phyloP scores from a whole-genome alignment of 2,113 vertebrate genomes.

The Anhinga anhinga region DNA sequence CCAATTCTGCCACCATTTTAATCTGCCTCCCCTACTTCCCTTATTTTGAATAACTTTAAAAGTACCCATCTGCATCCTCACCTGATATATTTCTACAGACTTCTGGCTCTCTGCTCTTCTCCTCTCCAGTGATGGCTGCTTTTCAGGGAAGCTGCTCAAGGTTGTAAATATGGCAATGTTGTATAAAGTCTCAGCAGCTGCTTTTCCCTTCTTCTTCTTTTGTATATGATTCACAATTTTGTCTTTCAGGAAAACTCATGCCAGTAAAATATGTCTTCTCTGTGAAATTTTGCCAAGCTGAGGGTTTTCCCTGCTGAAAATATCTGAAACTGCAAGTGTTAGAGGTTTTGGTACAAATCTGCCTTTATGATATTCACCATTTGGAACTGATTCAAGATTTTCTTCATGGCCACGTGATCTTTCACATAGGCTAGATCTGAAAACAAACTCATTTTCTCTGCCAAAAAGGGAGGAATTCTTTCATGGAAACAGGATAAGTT shows the following conservation, averaged over 20 bases:
- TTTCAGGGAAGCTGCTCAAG: not conserved
- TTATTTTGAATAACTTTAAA: not conserved
- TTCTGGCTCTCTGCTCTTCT: not conserved
- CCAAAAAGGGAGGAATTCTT: constrained; percentile 34
- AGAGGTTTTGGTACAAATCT: constrained; percentile 50
- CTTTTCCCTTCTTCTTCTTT: not conserved
- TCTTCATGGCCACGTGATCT: constrained; percentile 26
- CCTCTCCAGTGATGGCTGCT: not conserved
- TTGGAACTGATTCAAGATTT: not conserved
- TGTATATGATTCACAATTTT: constrained; percentile 12
- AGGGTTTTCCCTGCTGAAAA: constrained; percentile 45
- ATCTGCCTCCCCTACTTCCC: not conserved
- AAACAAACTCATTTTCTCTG: not conserved
- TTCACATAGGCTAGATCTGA: constrained; percentile 15
- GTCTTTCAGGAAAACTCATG: not conserved
- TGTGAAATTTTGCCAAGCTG: not conserved
- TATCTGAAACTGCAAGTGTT: constrained; percentile 35
- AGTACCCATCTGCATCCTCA: not conserved
- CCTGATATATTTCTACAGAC: not conserved
- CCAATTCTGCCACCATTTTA: not conserved
- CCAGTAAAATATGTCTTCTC: constrained; percentile 11
- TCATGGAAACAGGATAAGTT: not conserved
- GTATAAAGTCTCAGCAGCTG: not conserved
- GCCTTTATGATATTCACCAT: not conserved
- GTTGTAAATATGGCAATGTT: not conserved